Base-by-base conservation (phyloP, 2,888 invertebrate species). In the Catocala nupta region DNA sequence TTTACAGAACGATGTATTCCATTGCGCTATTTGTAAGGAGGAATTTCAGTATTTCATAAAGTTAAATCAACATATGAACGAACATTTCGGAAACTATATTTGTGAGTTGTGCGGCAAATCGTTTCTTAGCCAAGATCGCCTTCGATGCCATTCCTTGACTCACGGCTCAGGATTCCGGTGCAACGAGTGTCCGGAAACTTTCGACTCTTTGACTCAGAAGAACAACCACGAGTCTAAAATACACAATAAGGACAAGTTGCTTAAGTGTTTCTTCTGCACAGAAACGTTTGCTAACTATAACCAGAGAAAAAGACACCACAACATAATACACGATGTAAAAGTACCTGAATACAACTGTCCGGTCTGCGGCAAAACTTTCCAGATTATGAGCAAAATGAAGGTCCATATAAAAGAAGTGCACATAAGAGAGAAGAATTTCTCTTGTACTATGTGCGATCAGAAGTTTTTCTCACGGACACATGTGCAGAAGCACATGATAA, bases 401-500 rank as follows among this genome's bases (percentile, higher is more conserved):
- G 82, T 83, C 0, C 94, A 94, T 70, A 56, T 90, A 1, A 90
- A 90, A 57, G 90, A 90, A 47, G 93, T 95, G 0, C 95, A 95
- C 57, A 80, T 93, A 0, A 84, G 85, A 3, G 94, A 93, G 75
- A 92, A 89, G 75, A 90, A 93, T 53, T 95, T 88, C 52, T 67
- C 88, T 0, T 95, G 95, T 54, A 72, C 89, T 0, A 81, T 95
- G 65, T 95, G 95, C 62, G 95, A 93, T 0, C 91, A 91, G 45
- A 90, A 87, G 59, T 95, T 95, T 69, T 95, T 94, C 57, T 94
- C 94, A 0, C 90, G 86, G 5, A 91, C 92, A 0, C 94, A 93
- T 49, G 88, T 95, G 0, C 91, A 93, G 39, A 93, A 94, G 33
- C 95, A 95, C 56, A 94, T 95, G 92, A 74, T 94, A 0, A 93